Evolutionary conservation across 2,888 invertebrate genomes (phyloP), one percentile per base, ranked within the genome.

Genomic region (Auanema freiburgensis): DNA sequence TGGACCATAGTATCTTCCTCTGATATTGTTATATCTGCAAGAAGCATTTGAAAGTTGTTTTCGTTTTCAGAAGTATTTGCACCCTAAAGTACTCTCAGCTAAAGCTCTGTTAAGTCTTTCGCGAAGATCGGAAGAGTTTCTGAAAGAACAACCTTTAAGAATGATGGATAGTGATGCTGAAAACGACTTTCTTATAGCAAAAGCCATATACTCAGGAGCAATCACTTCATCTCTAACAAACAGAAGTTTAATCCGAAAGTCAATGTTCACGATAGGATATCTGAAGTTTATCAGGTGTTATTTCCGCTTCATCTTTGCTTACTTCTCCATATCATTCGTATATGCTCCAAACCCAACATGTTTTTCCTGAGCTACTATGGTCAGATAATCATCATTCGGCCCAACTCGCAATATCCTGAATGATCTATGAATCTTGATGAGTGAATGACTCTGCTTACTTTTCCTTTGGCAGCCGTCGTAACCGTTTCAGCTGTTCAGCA

Each of bases 151-250:
- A 33, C 33, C 33, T 33, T 33, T 33, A 33, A 33, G 33, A 33
- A 33, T 33, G 33, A 33, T 33, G 8, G 33, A 33, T 33, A 33
- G 33, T 5, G 33, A 18, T 54, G 16, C 6, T n/a, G 11, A 11
- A 6, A 21, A 58, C 40, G 2, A 66, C 69, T 72, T 72, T n/a
- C 57, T 52, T 16, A 72, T 65, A 5, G 67, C 69, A 40, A 65
- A 72, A 6, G 69, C 69, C 4, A 72, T 53, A 43, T 63, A 69
- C 43, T 67, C 67, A 2, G 72, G 72, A 23, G 66, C 67, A 56
- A 67, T 59, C 10, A 65, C 42, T 14, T 54, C 49, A 46, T 72
- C 72, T 40, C 67, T 33, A 3, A 72, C 72, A 21, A 72, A 72
- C 1, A 72, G 33, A 23, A 72, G 11, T n/a, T 24, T 14, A 16